These are phyloP conservation scores for Seriola aureovittata DNA, from an alignment of 2,113 vertebrate genomes.

Conservation along the genomic window DNA sequence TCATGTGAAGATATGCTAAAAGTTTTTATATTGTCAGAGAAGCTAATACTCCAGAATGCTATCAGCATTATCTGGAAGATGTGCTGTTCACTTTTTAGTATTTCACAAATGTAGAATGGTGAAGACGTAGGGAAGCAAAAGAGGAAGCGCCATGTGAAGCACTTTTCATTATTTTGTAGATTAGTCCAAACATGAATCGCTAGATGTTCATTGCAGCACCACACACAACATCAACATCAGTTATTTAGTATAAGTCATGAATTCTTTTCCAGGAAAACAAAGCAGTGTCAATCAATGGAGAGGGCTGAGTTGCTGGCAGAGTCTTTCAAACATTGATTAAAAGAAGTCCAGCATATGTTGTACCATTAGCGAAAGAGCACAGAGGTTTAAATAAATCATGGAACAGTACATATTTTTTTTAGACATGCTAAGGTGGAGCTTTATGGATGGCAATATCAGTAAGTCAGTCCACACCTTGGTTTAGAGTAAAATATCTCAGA, in stretches of 20 bases:
- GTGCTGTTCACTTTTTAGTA: not conserved
- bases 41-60: not conserved
- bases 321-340: not conserved
- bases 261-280: conserved; percentile 11
- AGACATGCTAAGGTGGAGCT: not conserved
- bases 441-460: not conserved
- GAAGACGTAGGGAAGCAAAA: not conserved
- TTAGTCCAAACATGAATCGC: conserved; percentile 19
- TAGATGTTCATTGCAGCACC: conserved; percentile 46
- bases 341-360: not conserved
- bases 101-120: not conserved
- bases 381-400: not conserved
- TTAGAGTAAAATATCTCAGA: not conserved
- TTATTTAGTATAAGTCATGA: conserved; percentile 37
- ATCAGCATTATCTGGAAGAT: not conserved
- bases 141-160: not conserved
- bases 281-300: conserved; percentile 4
- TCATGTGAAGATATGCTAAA: not conserved
- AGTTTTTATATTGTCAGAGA: not conserved
- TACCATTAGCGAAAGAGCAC: not conserved
- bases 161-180: conserved; percentile 14
- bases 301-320: not conserved
- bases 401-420: not conserved
- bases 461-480: not conserved
- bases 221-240: conserved; percentile 23